Conservation (phyloP, 2,113 vertebrate species). For the Trogon melanurus region DNA sequence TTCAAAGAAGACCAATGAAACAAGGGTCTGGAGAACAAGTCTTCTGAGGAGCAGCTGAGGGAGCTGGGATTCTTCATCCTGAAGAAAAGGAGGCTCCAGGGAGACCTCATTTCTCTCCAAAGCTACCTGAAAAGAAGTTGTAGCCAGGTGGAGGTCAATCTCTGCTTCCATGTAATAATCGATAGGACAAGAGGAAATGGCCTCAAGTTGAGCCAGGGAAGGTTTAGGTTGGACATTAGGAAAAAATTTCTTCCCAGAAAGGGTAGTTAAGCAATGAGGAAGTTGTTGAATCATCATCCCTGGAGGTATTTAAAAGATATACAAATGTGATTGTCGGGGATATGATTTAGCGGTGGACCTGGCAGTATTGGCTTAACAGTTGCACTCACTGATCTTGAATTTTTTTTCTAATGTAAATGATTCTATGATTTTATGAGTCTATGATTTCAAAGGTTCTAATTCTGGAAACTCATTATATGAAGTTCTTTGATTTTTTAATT, state of each 20-base stretch:
- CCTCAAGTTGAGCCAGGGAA: background rate
- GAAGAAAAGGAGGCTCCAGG: background rate
- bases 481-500: background rate
- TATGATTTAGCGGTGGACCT: background rate
- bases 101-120: background rate
- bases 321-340: fast-evolving
- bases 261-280: background rate
- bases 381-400: background rate
- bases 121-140: background rate
- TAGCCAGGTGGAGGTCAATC: fast-evolving
- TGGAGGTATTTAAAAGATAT: background rate
- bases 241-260: background rate
- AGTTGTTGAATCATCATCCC: no score
- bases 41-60: fast-evolving
- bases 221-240: background rate
- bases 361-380: background rate
- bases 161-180: background rate
- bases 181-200: background rate
- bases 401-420: background rate
- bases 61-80: background rate
- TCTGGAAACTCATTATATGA: background rate
- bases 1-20: fast-evolving
- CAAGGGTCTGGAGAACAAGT: background rate
- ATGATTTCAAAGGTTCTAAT: background rate
- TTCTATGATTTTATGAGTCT: background rate